Conservation (phyloP, 2,113 vertebrate species). For the Syrrhaptes paradoxus region DNA sequence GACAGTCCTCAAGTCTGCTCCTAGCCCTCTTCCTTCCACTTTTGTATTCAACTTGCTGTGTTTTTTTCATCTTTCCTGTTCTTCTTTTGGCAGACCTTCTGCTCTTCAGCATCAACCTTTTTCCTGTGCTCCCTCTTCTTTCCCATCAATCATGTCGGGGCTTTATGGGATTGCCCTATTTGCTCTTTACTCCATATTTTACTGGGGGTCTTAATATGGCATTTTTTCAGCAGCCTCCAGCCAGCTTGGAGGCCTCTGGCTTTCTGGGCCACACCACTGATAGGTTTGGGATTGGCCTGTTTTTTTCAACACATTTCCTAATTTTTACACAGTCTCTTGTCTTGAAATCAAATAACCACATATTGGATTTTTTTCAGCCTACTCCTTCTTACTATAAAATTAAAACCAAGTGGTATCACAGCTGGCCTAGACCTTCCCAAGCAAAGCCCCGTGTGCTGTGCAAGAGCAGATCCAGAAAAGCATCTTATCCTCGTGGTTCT, state of each 20-base stretch:
- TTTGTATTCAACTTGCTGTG: fast-evolving
- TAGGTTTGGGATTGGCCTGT: neutral
- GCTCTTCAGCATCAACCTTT: neutral
- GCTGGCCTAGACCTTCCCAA: neutral
- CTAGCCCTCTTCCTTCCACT: neutral
- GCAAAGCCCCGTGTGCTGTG: neutral
- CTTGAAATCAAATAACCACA: neutral
- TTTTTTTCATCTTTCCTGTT: neutral
- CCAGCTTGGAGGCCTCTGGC: neutral
- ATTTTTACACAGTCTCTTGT: neutral
- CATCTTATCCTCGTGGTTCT: neutral
- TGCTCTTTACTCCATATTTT: neutral
- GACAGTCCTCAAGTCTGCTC: neutral
- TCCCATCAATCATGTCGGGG: neutral
- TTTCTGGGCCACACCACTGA: neutral
- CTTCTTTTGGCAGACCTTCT: neutral
- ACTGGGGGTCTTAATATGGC: neutral
- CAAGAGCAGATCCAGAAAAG: neutral
- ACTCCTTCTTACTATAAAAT: neutral
- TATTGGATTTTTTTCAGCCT: neutral
- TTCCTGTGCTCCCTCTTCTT: neutral
- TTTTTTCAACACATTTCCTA: neutral
- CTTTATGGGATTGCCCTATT: neutral
- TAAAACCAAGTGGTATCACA: neutral
- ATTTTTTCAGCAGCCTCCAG: neutral